Percentiles rank a stretch among this genome's conserved stretches.
phyloP scores from a whole-genome alignment of 2,888 invertebrate species.

The Deroplatys truncata region DNA sequence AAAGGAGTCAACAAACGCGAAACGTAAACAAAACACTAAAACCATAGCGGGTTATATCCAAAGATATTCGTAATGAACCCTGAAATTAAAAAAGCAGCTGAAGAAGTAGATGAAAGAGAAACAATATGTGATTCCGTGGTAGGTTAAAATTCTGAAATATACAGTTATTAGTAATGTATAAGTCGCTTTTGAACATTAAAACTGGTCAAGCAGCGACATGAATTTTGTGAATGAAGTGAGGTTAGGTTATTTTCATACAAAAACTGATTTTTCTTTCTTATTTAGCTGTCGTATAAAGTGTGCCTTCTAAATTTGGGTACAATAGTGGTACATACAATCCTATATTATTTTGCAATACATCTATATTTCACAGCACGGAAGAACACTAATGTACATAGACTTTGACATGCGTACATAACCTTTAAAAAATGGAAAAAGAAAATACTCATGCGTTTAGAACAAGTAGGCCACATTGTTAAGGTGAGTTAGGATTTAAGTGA shows the following conservation, averaged over 20 bases:
- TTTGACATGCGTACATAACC: too few species aligned
- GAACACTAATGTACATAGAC: too few species aligned
- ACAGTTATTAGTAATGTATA: slow-evolving; percentile 22
- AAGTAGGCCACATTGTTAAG: too few species aligned
- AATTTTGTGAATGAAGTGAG: neutral
- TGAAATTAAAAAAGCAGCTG: slow-evolving; percentile 38
- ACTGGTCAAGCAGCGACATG: neutral
- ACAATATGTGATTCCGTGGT: slow-evolving; percentile 88
- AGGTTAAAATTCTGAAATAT: slow-evolving; percentile 41
- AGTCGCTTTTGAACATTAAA: neutral
- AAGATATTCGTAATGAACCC: neutral
- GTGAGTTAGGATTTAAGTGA: too few species aligned
- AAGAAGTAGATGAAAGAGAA: slow-evolving; percentile 50
- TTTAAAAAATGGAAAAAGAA: too few species aligned
- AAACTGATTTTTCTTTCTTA: too few species aligned
- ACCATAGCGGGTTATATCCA: neutral
- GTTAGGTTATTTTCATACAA: neutral
- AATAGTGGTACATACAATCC: too few species aligned
- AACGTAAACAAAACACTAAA: neutral
- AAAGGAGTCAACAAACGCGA: neutral
- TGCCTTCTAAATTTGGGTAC: too few species aligned
- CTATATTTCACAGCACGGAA: too few species aligned
- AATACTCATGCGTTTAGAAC: too few species aligned
- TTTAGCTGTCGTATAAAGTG: too few species aligned
- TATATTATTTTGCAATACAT: too few species aligned